Evolutionary conservation across 2,888 invertebrate genomes (phyloP).

Genomic region (Chrysolina oricalcia): DNA sequence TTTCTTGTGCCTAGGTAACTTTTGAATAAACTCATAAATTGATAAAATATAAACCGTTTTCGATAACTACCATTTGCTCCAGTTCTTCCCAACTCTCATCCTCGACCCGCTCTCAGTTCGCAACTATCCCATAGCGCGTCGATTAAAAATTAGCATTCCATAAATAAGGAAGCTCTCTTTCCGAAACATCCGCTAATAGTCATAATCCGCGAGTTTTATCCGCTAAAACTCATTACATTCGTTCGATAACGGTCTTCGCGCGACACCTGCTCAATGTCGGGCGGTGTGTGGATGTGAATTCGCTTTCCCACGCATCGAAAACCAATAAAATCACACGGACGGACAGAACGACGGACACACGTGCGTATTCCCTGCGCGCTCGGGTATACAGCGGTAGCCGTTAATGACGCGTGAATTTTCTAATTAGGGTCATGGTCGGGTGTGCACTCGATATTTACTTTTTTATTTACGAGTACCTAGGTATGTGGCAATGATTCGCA

Average conservation of each 20-base stretch:
- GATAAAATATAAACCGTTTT: too few relatives aligned
- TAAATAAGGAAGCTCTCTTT: constrained; percentile 8
- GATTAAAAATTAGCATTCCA: constrained; percentile 7
- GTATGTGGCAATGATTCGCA: too few relatives aligned
- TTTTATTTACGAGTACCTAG: not conserved
- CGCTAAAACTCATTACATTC: not conserved
- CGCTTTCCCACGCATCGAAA: constrained; percentile 48
- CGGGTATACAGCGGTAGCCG: constrained; percentile 22
- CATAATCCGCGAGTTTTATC: constrained; percentile 25
- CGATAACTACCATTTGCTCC: too few relatives aligned
- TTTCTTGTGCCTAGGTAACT: too few relatives aligned
- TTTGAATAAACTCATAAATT: too few relatives aligned
- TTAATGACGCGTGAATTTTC: constrained; percentile 42
- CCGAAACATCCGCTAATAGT: not conserved
- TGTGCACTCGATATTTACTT: constrained; percentile 31
- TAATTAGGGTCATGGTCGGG: constrained; percentile 35
- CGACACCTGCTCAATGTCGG: constrained; percentile 42
- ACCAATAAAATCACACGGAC: constrained; percentile 42
- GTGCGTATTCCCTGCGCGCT: constrained; percentile 22
- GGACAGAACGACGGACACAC: constrained; percentile 24
- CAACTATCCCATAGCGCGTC: not conserved
- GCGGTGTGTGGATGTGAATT: constrained; percentile 40
- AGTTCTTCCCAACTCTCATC: too few relatives aligned
- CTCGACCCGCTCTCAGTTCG: too few relatives aligned
- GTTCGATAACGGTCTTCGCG: constrained; percentile 37